Conservation (phyloP, 1,140 invertebrate species). For the Papilio helenus region DNA sequence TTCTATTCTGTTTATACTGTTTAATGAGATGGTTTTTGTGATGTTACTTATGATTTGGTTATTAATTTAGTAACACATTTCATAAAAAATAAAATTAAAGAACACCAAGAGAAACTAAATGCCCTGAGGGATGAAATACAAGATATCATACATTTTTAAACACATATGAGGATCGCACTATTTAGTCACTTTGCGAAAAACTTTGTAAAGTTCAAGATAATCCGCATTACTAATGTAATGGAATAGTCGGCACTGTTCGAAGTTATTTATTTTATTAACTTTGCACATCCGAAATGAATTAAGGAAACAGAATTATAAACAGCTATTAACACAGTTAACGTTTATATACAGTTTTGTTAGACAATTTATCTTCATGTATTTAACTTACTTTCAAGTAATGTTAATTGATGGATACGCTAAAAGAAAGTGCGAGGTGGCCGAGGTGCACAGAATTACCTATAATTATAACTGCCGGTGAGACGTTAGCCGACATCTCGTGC, state of each 20-base stretch:
- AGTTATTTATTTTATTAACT: not conserved
- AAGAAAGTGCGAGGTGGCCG: slow-evolving; percentile 10
- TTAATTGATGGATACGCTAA: not conserved
- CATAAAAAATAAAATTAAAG: not conserved
- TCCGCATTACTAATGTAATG: not conserved
- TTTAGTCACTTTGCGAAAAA: too few relatives aligned
- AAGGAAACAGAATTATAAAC: not conserved
- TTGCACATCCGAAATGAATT: not conserved
- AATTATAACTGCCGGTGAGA: slow-evolving; percentile 7
- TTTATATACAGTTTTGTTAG: not conserved
- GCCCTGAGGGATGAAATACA: not conserved
- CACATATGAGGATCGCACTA: too few relatives aligned
- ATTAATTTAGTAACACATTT: not conserved
- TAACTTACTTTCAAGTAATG: slow-evolving; percentile 1
- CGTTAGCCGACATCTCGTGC: not conserved
- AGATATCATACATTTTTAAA: too few relatives aligned
- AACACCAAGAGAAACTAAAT: not conserved
- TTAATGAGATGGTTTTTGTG: not conserved
- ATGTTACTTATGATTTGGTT: not conserved
- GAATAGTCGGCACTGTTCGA: not conserved
- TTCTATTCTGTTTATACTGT: not conserved
- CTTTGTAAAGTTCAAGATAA: not conserved
- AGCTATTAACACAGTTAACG: not conserved
- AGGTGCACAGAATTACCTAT: slow-evolving; percentile 22
- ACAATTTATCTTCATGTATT: not conserved